phyloP scores from a whole-genome alignment of 2,113 vertebrate genomes.

The Vulpes vulpes region DNA sequence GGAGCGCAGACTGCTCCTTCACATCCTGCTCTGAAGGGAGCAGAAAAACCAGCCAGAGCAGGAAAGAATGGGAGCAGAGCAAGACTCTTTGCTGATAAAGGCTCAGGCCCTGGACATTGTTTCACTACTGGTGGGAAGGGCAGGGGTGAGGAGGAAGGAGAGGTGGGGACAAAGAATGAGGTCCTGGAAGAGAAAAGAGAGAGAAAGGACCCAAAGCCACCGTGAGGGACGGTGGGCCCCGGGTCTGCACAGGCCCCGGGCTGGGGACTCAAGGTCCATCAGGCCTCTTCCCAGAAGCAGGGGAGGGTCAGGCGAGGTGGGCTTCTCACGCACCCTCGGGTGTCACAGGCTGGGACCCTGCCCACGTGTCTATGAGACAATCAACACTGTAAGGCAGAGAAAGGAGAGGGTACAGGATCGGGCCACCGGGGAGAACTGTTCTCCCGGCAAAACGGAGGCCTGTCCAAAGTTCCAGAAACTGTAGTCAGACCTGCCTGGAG shows the following conservation, averaged over 20 bases:
- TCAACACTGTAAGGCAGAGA: neutral
- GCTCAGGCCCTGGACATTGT: no score
- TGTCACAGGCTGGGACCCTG: neutral
- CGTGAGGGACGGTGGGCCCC: neutral
- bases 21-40: neutral
- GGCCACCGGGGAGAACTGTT: neutral
- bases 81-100: neutral
- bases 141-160: neutral
- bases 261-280: neutral
- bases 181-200: neutral
- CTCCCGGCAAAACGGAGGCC: neutral
- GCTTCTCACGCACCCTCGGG: neutral
- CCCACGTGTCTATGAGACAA: neutral
- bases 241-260: fast-evolving
- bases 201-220: neutral
- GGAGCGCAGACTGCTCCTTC: neutral
- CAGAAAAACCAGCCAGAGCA: neutral
- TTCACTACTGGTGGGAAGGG: neutral
- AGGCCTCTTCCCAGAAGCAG: neutral
- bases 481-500: neutral
- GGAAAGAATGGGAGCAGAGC: neutral
- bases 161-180: neutral
- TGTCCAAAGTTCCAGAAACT: neutral
- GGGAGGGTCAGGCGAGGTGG: neutral
- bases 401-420: neutral